Percentiles rank a stretch among this genome's conserved stretches.
These are phyloP conservation scores for Melanophora roralis DNA, from an alignment of 2,888 invertebrate genomes.

Conservation along the genomic window DNA sequence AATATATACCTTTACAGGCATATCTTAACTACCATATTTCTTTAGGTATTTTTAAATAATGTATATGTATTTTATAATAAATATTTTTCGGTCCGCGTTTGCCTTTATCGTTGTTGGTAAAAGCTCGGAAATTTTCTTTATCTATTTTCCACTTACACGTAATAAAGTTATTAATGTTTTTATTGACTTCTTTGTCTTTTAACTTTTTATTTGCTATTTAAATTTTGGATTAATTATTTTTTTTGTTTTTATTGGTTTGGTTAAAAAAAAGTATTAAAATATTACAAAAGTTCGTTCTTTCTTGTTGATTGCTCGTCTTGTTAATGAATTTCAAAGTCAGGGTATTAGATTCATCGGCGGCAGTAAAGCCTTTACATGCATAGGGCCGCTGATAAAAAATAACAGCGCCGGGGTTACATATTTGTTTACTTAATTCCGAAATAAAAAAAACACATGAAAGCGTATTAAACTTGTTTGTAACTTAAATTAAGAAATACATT, in stretches of 20 bases:
- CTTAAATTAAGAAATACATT: no score
- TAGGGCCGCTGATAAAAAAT: no score
- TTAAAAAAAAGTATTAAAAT: conserved; percentile 35
- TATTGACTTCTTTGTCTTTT: not conserved
- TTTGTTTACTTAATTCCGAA: no score
- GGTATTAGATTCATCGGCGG: no score
- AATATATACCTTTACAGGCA: no score
- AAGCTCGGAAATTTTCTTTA: not conserved
- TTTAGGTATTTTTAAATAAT: not conserved
- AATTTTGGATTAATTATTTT: not conserved
- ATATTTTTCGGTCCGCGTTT: conserved; percentile 19
- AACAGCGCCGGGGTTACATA: no score
- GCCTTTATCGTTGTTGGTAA: not conserved
- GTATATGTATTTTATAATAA: conserved; percentile 2
- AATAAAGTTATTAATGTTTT: conserved; percentile 29
- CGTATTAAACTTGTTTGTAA: no score
- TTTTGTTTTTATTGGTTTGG: conserved; percentile 9
- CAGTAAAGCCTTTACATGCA: no score
- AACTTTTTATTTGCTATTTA: not conserved
- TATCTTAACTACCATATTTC: no score
- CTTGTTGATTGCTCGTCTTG: conserved; percentile 60
- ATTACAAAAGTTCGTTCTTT: conserved; percentile 41
- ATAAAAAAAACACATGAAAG: no score
- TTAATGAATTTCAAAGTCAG: no score
- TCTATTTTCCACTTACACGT: conserved; percentile 47